These are phyloP conservation scores for Drosophila pseudotalamancana DNA, from an alignment of 2,888 invertebrate genomes.

Conservation along the genomic window DNA sequence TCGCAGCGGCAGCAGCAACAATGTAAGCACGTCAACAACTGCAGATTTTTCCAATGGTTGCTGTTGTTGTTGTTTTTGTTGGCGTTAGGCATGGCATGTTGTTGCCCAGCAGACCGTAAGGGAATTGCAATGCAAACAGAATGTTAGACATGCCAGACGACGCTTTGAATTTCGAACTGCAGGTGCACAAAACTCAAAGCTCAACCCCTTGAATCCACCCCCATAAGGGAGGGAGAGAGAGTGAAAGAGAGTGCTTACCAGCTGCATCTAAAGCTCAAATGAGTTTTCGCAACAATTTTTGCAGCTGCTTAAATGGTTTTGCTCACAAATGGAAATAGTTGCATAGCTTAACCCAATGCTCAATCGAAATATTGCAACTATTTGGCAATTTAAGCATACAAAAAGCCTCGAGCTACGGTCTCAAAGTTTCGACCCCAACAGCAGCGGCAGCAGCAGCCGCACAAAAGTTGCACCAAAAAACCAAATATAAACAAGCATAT, in stretches of 20 bases:
- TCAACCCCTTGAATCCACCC: not conserved
- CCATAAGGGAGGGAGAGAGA: too few species aligned
- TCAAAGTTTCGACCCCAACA: conserved; percentile 28
- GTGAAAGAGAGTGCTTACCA: too few species aligned
- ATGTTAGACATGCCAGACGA: conserved; percentile 62
- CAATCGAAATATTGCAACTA: conserved; percentile 51
- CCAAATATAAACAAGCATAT: conserved; percentile 27
- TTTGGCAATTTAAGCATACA: conserved; percentile 43
- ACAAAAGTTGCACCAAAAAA: conserved; percentile 60
- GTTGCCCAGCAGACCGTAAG: conserved; percentile 65
- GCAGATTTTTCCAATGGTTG: conserved; percentile 33
- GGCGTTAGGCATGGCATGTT: conserved; percentile 39
- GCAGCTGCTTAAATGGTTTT: conserved; percentile 47
- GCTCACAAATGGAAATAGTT: conserved; percentile 63
- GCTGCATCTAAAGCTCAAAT: conserved; percentile 26
- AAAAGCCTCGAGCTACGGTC: conserved; percentile 13
- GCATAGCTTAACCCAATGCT: conserved; percentile 35
- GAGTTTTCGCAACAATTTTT: conserved; percentile 28
- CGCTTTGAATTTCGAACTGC: conserved; percentile 47
- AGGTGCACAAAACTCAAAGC: conserved; percentile 28
- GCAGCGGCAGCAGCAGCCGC: conserved; percentile 35
- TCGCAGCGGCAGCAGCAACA: conserved; percentile 34
- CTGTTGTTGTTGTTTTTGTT: conserved; percentile 11
- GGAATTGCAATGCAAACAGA: conserved; percentile 69
- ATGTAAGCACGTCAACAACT: conserved; percentile 52